Evolutionary conservation across 2,113 vertebrate genomes (phyloP).

Genomic region (Platycercus adscitus): DNA sequence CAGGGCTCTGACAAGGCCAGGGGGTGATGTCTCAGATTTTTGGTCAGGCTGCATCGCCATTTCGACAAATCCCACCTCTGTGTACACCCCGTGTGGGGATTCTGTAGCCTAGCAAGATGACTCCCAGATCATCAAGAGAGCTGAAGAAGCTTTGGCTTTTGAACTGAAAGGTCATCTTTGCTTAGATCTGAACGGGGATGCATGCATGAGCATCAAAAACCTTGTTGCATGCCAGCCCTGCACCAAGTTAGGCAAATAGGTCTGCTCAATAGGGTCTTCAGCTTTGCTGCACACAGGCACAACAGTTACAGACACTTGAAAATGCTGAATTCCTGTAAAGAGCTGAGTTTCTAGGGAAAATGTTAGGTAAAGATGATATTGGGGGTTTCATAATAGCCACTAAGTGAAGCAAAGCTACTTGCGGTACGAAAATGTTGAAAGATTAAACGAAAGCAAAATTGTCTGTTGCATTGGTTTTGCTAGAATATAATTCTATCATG

Average conservation of each 20-base stretch:
- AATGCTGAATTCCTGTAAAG: neutral
- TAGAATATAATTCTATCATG: neutral
- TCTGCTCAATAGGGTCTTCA: neutral
- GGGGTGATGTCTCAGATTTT: neutral
- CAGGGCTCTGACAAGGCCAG: neutral
- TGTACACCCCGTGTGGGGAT: neutral
- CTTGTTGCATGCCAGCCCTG: neutral
- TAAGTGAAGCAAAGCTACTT: neutral
- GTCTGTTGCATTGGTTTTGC: neutral
- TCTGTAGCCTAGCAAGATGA: neutral
- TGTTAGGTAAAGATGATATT: neutral
- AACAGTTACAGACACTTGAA: neutral
- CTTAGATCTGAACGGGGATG: rapidly evolving
- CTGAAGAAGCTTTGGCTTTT: neutral
- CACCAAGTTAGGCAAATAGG: neutral
- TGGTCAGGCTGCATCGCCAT: neutral
- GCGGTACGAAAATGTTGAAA: neutral
- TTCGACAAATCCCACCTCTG: neutral
- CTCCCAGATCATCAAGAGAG: neutral
- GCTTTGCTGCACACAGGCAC: neutral
- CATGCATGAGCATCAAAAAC: neutral
- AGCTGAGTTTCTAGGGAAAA: neutral
- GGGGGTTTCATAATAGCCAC: neutral
- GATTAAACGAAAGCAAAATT: neutral
- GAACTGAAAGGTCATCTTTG: neutral